These are phyloP conservation scores for Archocentrus centrarchus DNA, from an alignment of 2,113 vertebrate species.

Conservation along the genomic window DNA sequence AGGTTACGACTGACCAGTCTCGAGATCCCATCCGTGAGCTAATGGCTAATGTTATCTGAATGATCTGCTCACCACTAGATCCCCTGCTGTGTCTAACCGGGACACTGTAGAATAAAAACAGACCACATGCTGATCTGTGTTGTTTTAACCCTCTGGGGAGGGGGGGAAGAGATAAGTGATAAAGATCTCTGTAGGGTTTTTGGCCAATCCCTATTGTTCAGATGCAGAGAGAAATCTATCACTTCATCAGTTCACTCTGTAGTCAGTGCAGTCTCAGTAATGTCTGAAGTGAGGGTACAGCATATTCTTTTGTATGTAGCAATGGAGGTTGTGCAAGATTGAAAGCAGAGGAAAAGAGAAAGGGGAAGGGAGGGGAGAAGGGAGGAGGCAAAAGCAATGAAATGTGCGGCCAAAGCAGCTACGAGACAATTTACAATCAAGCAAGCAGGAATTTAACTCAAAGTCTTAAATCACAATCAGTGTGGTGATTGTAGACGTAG, in stretches of 20 bases:
- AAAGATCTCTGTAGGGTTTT: constrained; percentile 71
- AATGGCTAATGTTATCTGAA: constrained; percentile 53
- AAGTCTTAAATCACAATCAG: constrained; percentile 52
- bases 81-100: constrained; percentile 58
- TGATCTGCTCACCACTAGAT: constrained; percentile 70
- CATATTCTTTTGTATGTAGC: neutral
- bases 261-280: constrained; percentile 10
- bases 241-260: constrained; percentile 25
- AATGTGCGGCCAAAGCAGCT: neutral
- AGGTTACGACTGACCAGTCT: constrained; percentile 26
- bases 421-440: neutral
- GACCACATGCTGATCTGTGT: constrained; percentile 78
- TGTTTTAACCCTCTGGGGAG: constrained; percentile 79
- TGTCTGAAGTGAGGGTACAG: neutral
- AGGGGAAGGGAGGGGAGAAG: neutral
- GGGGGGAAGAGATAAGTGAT: constrained; percentile 73
- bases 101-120: constrained; percentile 63
- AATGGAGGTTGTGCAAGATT: constrained; percentile 13
- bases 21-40: constrained; percentile 56
- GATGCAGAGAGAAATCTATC: neutral
- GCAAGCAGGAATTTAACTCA: neutral
- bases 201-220: constrained; percentile 60
- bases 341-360: neutral
- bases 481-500: neutral
- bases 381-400: neutral